Evolutionary conservation across 2,797 vertebrate genomes (phyloP), one percentile per base, ranked within the genome.

Genomic region (Anabas testudineus): DNA sequence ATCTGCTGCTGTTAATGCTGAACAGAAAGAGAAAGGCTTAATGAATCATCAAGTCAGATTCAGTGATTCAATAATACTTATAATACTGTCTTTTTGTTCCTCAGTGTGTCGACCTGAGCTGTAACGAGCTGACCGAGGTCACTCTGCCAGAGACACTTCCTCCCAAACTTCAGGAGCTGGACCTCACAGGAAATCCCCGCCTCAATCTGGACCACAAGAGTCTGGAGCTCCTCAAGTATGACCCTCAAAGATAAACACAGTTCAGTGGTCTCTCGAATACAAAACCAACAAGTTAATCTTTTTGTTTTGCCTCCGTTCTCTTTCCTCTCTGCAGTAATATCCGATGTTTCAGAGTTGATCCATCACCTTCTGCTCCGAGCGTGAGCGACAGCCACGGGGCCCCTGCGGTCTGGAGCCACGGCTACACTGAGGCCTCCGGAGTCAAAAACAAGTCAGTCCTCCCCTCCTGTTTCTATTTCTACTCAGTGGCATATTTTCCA

Each of bases 21-120:
- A n/a, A n/a, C n/a, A n/a, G n/a, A n/a, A n/a, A n/a, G n/a, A n/a
- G n/a, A n/a, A n/a, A n/a, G n/a, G n/a, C n/a, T n/a, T n/a, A n/a
- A n/a, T n/a, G n/a, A n/a, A n/a, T n/a, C n/a, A n/a, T n/a, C n/a
- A n/a, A n/a, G n/a, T n/a, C n/a, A n/a, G n/a, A n/a, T n/a, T n/a
- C n/a, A n/a, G n/a, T n/a, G n/a, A n/a, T n/a, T n/a, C n/a, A n/a
- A n/a, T n/a, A n/a, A n/a, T n/a, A n/a, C n/a, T n/a, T n/a, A n/a
- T n/a, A n/a, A n/a, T n/a, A 7, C 28, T 15, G 3, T 14, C 15
- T 41, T n/a, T 61, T 7, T 28, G 30, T 15, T 22, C 51, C 15
- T 59, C 79, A 93, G 98, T 98, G 97, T 15, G 96, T 99, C 32
- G 98, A 99, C 83, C 90, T 99, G 87, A 98, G 97, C 92, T 99